Percentiles rank a stretch among this genome's conserved stretches.
Evolutionary conservation across 2,888 invertebrate species (phyloP).

Genomic region (Lasioglossum malachurum): DNA sequence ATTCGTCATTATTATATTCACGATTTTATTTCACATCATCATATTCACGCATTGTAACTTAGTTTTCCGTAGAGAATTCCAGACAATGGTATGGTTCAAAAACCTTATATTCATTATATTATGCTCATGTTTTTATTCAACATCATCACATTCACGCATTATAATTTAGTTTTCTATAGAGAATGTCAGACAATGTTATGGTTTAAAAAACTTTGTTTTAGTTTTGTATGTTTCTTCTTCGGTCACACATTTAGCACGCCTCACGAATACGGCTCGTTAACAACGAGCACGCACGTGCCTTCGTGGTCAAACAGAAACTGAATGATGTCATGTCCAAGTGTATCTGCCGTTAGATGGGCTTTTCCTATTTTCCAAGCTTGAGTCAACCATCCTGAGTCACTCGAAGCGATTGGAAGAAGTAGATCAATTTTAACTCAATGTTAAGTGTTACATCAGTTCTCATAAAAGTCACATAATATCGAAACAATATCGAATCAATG

Average conservation of each 20-base stretch:
- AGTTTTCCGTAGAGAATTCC: no score
- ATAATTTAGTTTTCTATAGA: background rate
- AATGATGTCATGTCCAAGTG: background rate
- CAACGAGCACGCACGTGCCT: background rate
- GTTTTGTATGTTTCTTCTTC: background rate
- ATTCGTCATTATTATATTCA: no score
- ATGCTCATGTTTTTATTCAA: no score
- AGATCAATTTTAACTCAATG: background rate
- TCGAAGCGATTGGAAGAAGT: background rate
- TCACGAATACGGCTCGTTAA: background rate
- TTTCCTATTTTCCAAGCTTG: background rate
- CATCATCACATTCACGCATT: no score
- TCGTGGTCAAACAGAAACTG: background rate
- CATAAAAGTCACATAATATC: background rate
- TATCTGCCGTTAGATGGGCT: background rate
- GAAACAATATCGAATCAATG: background rate
- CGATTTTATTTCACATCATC: no score
- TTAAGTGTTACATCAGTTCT: background rate
- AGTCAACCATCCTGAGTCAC: background rate
- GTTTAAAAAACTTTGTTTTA: background rate
- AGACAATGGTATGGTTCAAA: no score
- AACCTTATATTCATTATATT: no score
- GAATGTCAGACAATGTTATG: background rate
- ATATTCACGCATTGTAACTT: no score
- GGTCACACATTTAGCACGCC: background rate